Conservation (phyloP, 2,797 vertebrate genomes). For the Chiloscyllium punctatum region DNA sequence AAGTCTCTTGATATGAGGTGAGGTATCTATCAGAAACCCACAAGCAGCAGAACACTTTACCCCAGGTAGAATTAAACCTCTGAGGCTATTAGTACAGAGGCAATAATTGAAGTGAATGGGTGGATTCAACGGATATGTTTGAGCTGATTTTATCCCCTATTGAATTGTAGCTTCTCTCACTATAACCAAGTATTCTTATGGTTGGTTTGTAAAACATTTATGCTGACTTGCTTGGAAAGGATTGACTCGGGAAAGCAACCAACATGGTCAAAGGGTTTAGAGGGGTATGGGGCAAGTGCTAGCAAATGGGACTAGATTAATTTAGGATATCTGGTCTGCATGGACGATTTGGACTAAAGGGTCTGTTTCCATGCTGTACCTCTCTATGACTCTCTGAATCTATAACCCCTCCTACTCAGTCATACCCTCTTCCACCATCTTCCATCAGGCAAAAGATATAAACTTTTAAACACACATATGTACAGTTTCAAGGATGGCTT, state of each 20-base stretch:
- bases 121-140: background rate
- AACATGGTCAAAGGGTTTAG: no score
- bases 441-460: no score
- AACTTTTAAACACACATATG: no score
- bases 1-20: background rate
- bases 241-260: background rate
- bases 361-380: no score
- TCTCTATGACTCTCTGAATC: no score
- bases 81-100: background rate
- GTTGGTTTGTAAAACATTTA: background rate
- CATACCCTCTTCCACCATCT: no score
- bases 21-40: background rate
- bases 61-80: background rate
- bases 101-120: background rate
- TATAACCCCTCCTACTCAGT: no score
- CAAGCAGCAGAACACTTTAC: background rate
- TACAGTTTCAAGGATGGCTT: no score
- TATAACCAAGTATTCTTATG: background rate
- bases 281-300: no score
- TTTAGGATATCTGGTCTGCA: no score
- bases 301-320: no score
- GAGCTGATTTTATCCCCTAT: background rate
- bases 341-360: no score
- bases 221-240: background rate
- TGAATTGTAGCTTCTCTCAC: background rate